Percentiles rank a stretch among this genome's conserved stretches.
phyloP scores from a whole-genome alignment of 2,888 invertebrate genomes.

The Cryptocephalus primarius region DNA sequence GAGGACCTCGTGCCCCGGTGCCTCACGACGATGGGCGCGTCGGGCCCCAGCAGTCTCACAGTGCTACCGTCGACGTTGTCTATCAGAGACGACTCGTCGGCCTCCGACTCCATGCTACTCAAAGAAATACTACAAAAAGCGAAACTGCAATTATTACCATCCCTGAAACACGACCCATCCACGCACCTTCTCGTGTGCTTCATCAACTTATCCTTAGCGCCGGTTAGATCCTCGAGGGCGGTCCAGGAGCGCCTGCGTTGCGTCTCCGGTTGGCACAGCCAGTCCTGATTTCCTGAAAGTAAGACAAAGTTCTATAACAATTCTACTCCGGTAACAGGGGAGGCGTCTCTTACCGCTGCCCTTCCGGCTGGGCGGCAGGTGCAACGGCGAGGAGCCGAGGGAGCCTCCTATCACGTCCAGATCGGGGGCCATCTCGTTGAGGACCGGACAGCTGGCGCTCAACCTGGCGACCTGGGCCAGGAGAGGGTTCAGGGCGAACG shows the following conservation, averaged over 20 bases:
- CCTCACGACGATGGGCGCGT: conserved; percentile 34
- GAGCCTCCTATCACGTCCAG: conserved; percentile 37
- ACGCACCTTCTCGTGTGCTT: conserved; percentile 41
- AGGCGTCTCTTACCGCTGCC: conserved; percentile 43
- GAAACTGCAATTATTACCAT: neutral
- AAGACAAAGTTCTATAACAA: neutral
- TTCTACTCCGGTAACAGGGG: too few relatives aligned
- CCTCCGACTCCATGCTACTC: conserved; percentile 78
- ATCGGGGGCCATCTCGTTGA: conserved; percentile 43
- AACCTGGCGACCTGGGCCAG: conserved; percentile 42
- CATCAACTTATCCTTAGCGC: conserved; percentile 44
- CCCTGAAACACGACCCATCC: neutral
- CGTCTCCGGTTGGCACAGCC: conserved; percentile 36
- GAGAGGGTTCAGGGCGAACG: conserved; percentile 33
- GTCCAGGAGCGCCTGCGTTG: conserved; percentile 74
- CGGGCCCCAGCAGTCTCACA: conserved; percentile 41
- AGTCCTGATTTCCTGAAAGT: conserved; percentile 32
- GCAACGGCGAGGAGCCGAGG: conserved; percentile 35
- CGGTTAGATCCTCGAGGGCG: conserved; percentile 62
- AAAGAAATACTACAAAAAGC: conserved; percentile 50
- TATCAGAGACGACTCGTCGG: conserved; percentile 52
- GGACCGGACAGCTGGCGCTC: conserved; percentile 64
- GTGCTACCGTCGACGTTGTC: conserved; percentile 45
- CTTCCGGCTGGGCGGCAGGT: conserved; percentile 47
- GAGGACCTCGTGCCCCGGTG: conserved; percentile 39